These are phyloP conservation scores for Ischnus inquisitorius DNA, from an alignment of 2,888 invertebrate species.

Conservation along the genomic window DNA sequence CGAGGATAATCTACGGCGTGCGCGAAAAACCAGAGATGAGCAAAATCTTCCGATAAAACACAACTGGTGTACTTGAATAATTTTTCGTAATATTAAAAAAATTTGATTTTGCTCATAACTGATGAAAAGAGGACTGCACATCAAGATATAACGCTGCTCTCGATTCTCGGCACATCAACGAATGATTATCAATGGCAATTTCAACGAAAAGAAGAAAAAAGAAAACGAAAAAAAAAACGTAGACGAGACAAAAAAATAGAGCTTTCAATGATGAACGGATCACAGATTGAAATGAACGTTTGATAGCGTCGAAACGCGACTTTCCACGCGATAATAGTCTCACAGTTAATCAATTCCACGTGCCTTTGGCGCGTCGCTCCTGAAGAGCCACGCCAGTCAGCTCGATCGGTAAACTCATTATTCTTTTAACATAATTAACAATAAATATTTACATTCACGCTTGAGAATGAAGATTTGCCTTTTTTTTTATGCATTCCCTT, in stretches of 20 bases:
- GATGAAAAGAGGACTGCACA: constrained; percentile 27
- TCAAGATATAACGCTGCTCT: constrained; percentile 8
- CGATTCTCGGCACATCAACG: constrained; percentile 1
- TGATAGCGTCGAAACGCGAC: background rate
- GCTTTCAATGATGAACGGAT: constrained; percentile 25
- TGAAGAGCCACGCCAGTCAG: constrained; percentile 1
- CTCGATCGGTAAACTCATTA: constrained; percentile 31
- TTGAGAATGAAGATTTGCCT: constrained; percentile 37
- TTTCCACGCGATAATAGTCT: constrained; percentile 10
- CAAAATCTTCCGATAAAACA: background rate
- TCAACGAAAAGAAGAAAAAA: constrained; percentile 19
- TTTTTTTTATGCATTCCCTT: constrained; percentile 39
- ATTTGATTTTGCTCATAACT: background rate
- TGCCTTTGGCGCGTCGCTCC: constrained; percentile 1
- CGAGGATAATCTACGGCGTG: constrained; percentile 32
- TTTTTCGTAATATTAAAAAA: background rate
- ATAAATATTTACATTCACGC: constrained; percentile 65
- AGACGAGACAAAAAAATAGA: constrained; percentile 23
- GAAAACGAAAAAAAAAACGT: background rate
- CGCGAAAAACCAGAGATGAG: constrained; percentile 25
- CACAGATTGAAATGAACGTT: constrained; percentile 42
- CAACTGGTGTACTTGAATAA: background rate
- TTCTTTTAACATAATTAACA: constrained; percentile 42
- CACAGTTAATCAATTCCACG: constrained; percentile 37
- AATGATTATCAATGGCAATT: constrained; percentile 45